Evolutionary conservation across 1,140 invertebrate species (phyloP).

Genomic region (Pseudomyrmex sp.): DNA sequence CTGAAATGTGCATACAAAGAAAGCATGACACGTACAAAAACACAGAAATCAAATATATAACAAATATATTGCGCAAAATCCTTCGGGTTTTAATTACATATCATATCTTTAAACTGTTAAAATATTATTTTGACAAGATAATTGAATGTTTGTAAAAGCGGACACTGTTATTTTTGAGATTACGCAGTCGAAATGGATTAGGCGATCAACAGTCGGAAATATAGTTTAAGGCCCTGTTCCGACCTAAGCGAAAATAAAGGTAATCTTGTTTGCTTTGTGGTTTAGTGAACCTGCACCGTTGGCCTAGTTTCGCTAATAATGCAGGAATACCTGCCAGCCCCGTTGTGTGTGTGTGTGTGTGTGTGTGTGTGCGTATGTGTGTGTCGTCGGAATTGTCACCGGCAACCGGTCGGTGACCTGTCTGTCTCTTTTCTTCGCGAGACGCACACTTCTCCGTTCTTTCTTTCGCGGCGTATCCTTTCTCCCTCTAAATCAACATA

Average conservation of each 20-base stretch:
- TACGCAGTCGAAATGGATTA: conserved; percentile 40
- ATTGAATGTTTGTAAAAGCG: neutral
- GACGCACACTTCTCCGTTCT: neutral
- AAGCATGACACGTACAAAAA: neutral
- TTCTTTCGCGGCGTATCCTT: conserved; percentile 41
- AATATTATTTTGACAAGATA: neutral
- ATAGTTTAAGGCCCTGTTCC: conserved; percentile 14
- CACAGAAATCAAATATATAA: neutral
- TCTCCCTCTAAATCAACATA: conserved; percentile 4
- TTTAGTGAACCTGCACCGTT: conserved; percentile 73
- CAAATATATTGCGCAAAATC: neutral
- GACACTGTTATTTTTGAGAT: neutral
- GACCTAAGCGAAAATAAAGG: conserved; percentile 56
- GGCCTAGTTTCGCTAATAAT: conserved; percentile 68
- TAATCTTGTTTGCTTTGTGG: conserved; percentile 49
- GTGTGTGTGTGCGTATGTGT: neutral
- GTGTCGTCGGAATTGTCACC: conserved; percentile 57
- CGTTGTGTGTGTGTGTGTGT: neutral
- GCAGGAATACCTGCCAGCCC: conserved; percentile 39
- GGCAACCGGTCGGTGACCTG: conserved; percentile 70
- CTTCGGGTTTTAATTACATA: neutral
- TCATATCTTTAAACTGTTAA: neutral
- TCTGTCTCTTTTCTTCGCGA: conserved; percentile 37
- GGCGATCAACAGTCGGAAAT: neutral
- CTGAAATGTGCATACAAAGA: neutral